Percentiles rank a stretch among this genome's conserved stretches.
phyloP scores from a whole-genome alignment of 2,113 vertebrate genomes.

The Bos taurus region DNA sequence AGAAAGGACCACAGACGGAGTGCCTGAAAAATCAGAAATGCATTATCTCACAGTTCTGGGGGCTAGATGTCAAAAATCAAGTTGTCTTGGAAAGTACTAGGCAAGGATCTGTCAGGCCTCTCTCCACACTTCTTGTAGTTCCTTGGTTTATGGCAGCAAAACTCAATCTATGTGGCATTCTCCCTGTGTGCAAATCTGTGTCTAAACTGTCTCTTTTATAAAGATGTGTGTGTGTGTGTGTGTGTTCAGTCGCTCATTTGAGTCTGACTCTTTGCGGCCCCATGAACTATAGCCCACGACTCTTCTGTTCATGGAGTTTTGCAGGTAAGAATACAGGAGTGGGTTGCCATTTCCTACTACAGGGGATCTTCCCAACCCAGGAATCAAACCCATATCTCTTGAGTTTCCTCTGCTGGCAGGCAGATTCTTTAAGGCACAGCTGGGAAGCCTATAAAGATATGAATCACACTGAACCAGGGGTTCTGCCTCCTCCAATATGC shows the following conservation, averaged over 20 bases:
- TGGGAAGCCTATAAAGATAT: not conserved
- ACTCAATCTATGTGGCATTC: not conserved
- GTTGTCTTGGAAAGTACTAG: not conserved
- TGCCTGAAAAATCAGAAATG: not conserved
- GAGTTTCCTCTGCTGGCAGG: not conserved
- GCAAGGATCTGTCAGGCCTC: not conserved
- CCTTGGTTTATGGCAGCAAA: not conserved
- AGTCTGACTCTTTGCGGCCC: not conserved
- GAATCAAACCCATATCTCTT: not conserved
- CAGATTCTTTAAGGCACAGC: not conserved
- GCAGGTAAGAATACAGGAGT: not conserved
- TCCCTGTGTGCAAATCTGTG: not conserved
- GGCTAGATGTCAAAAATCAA: not conserved
- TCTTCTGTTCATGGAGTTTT: not conserved
- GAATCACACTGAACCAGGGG: not conserved
- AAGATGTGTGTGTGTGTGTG: not conserved
- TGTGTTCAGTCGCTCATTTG: not conserved
- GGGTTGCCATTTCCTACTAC: not conserved
- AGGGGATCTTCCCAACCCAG: not conserved
- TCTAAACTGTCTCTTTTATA: not conserved
- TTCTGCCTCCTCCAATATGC: not conserved
- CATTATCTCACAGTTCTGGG: not conserved
- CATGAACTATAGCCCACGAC: not conserved
- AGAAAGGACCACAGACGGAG: accelerated
- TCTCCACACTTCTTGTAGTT: not conserved